Evolutionary conservation across 1,140 invertebrate species (phyloP).

Genomic region (Phymastichus coffea): DNA sequence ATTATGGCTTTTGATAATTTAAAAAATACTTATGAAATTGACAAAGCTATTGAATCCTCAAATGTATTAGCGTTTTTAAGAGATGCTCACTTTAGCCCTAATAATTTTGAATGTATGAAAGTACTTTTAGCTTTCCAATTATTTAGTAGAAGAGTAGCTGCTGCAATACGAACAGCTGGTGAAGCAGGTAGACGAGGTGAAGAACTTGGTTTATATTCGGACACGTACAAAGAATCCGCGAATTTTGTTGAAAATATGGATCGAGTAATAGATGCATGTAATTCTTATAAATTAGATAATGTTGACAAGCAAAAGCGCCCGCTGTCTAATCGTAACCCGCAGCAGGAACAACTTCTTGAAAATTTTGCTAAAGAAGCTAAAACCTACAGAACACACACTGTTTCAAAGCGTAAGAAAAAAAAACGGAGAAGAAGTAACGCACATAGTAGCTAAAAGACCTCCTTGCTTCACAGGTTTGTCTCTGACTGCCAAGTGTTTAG

Average conservation of each 20-base stretch:
- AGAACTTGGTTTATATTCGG: not conserved
- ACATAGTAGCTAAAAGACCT: not conserved
- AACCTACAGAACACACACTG: not conserved
- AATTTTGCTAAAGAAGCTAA: not conserved
- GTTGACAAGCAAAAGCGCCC: not conserved
- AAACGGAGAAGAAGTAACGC: not conserved
- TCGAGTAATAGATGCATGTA: slow-evolving; percentile 27
- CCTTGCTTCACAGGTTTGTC: not conserved
- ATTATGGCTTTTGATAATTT: slow-evolving; percentile 19
- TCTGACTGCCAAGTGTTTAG: not conserved
- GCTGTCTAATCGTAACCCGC: not conserved
- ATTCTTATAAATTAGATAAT: slow-evolving; percentile 13
- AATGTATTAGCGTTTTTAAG: no score
- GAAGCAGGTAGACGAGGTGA: not conserved
- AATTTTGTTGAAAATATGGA: slow-evolving; percentile 27
- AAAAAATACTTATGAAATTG: not conserved
- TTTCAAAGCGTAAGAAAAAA: not conserved
- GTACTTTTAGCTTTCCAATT: slow-evolving; percentile 31
- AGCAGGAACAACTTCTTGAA: not conserved
- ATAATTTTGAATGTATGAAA: no score
- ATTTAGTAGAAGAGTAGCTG: no score
- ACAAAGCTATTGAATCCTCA: not conserved
- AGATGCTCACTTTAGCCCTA: no score
- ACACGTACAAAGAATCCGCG: slow-evolving; percentile 22
- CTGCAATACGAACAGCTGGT: slow-evolving; percentile 26